Conservation (phyloP, 2,888 invertebrate genomes). For the Spilarctia lutea region DNA sequence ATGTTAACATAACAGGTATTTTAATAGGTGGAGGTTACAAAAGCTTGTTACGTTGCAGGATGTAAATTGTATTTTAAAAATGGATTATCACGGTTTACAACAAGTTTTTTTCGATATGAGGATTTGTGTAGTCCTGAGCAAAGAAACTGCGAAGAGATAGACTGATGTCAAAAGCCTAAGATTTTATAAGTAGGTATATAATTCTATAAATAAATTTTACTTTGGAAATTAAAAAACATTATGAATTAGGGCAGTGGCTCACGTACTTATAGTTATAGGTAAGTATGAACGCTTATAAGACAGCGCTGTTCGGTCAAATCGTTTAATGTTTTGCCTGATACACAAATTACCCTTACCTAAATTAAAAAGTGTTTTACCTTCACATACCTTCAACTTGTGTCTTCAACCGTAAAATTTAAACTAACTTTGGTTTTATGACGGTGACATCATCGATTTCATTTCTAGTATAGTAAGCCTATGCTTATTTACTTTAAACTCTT, state of each 20-base stretch:
- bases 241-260: not conserved
- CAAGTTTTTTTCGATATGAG: not conserved
- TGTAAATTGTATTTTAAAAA: not conserved
- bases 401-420: not conserved
- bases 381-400: not conserved
- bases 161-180: not conserved
- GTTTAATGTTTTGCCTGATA: not conserved
- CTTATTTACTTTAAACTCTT: not conserved
- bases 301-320: not conserved
- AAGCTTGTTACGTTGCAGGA: slow-evolving; percentile 14
- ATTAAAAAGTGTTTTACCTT: not conserved
- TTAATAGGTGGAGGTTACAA: slow-evolving; percentile 20
- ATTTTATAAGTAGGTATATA: not conserved
- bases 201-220: not conserved
- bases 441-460: not conserved
- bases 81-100: not conserved
- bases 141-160: not conserved
- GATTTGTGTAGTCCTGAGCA: not conserved
- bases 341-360: not conserved
- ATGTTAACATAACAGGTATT: slow-evolving; percentile 22
- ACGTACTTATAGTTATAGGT: not conserved
- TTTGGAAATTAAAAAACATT: not conserved
- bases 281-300: not conserved
- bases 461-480: not conserved
- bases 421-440: not conserved